Percentiles rank a stretch among this genome's conserved stretches.
phyloP scores from a whole-genome alignment of 1,140 invertebrate genomes.

The Papilio machaon region DNA sequence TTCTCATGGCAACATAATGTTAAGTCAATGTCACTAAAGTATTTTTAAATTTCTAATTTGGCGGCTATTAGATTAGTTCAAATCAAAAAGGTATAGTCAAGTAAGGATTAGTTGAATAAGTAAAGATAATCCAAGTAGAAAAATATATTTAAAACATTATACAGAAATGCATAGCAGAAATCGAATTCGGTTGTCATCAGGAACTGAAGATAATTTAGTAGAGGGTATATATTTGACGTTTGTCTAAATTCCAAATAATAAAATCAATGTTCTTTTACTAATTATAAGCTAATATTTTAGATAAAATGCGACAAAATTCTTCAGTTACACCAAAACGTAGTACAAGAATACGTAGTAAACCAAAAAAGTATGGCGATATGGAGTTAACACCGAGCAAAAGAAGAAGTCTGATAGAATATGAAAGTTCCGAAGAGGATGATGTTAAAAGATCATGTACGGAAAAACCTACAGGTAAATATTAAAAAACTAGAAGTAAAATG shows the following conservation, averaged over 20 bases:
- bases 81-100: too few species aligned
- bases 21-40: background rate
- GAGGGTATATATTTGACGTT: background rate
- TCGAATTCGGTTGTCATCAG: slow-evolving; percentile 9
- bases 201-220: slow-evolving; percentile 11
- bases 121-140: background rate
- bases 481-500: background rate
- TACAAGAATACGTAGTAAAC: slow-evolving; percentile 61
- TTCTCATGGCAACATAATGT: background rate
- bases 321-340: slow-evolving; percentile 57
- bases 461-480: slow-evolving; percentile 65
- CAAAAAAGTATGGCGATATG: slow-evolving; percentile 72
- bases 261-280: background rate
- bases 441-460: slow-evolving; percentile 45
- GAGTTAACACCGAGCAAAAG: slow-evolving; percentile 59
- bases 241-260: background rate
- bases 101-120: background rate
- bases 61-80: background rate
- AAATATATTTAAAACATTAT: background rate
- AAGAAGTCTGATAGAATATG: slow-evolving; percentile 48
- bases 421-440: slow-evolving; percentile 54
- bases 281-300: background rate
- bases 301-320: slow-evolving; percentile 28
- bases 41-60: background rate
- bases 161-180: background rate